Evolutionary conservation across 2,888 invertebrate genomes (phyloP).

Genomic region (Spilosoma lubricipeda): DNA sequence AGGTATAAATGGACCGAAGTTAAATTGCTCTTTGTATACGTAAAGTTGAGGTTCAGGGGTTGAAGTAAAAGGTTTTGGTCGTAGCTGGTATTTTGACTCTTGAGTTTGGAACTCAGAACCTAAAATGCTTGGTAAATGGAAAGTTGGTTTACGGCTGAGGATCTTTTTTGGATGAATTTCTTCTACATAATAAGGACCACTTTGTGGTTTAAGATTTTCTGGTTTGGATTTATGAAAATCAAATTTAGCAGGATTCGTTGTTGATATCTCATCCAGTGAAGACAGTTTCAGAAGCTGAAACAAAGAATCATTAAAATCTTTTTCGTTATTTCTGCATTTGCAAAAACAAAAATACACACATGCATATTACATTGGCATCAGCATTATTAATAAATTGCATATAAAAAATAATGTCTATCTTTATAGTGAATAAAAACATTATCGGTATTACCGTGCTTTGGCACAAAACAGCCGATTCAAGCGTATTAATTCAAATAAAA

Average conservation of each 20-base stretch:
- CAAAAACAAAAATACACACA: too few relatives aligned
- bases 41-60: slow-evolving; percentile 7
- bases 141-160: slow-evolving; percentile 5
- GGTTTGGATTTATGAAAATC: slow-evolving; percentile 44
- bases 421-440: too few relatives aligned
- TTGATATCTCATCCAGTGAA: not conserved
- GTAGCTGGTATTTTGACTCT: not conserved
- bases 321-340: too few relatives aligned
- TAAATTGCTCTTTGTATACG: not conserved
- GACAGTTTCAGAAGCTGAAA: not conserved
- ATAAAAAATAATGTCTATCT: too few relatives aligned
- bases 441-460: too few relatives aligned
- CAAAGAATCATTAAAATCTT: not conserved
- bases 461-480: too few relatives aligned
- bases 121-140: slow-evolving; percentile 8
- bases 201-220: slow-evolving; percentile 37
- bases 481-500: too few relatives aligned
- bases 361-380: too few relatives aligned
- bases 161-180: slow-evolving; percentile 5
- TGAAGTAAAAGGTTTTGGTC: not conserved
- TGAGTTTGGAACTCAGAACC: slow-evolving; percentile 14
- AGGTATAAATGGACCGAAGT: slow-evolving; percentile 16
- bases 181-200: slow-evolving; percentile 17
- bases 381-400: too few relatives aligned
- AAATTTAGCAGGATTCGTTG: not conserved